Base-by-base conservation (phyloP, 2,888 invertebrate genomes). In the Papilio gigon region DNA sequence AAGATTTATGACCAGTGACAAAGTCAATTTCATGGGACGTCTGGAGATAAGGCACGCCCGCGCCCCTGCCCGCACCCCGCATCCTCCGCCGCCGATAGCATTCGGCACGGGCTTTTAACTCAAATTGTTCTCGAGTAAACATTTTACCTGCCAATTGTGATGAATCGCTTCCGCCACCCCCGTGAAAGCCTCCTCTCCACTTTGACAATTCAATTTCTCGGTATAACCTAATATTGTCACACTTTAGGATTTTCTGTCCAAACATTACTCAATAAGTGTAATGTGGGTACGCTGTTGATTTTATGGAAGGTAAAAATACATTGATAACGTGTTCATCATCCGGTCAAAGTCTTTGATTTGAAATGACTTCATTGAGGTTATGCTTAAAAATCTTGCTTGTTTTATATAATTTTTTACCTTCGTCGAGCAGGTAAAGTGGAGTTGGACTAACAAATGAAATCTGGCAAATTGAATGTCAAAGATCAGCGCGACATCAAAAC, bases 1-100 rank as follows among this genome's bases (percentile, higher is more conserved):
- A 87, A 90, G 89, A 91, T 91, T 91, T 91, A 91, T 88, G 86
- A 82, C 74, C 84, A 85, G 85, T 89, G 90, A 90, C 92, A 90
- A 87, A 89, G 90, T 90, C 88, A 88, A 91, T 91, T 90, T 90
- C 84, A 87, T 84, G 90, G 87, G 82, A 78, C 79, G 82, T 76
- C 81, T 75, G 73, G 78, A 76, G 85, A 87, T 87, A 85, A 78
- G 85, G 84, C 87, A 85, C 83, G 85, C 75, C 81, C 78, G 80
- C 73, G 76, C 77, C 22, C 22, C 22, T 1, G n/a, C n/a, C 25
- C 47, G 25, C 47, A 4, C 30, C 2, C 25, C 30, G 30, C n/a
- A n/a, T n/a, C 77, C 75, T 75, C 72, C 75, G 73, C 80, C 73
- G 80, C 82, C 82, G 83, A 87, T 80, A 80, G 84, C 83, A 87